phyloP scores from a whole-genome alignment of 2,888 invertebrate genomes.

The Margaritifera margaritifera region DNA sequence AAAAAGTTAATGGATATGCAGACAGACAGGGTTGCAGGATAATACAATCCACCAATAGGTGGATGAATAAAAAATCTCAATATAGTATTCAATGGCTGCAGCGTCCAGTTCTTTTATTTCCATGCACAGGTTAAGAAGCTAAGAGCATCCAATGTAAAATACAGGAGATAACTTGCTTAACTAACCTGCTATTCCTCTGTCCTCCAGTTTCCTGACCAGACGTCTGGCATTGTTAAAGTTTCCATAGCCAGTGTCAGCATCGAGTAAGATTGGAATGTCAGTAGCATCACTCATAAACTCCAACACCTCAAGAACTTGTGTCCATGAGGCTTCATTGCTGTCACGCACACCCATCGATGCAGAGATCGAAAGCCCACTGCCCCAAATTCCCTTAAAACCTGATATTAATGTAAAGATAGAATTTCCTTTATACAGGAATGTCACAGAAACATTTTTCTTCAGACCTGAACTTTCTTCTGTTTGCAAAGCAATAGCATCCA shows the following conservation, averaged over 20 bases:
- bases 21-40: no score
- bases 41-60: no score
- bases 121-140: neutral
- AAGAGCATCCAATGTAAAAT: neutral
- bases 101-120: neutral
- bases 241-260: constrained; percentile 75
- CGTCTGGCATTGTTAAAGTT: constrained; percentile 75
- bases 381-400: constrained; percentile 73
- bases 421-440: no score
- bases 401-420: constrained; percentile 3
- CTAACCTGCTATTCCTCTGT: constrained; percentile 73
- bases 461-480: no score
- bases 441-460: no score
- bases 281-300: constrained; percentile 74
- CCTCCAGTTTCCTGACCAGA: constrained; percentile 73
- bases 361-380: constrained; percentile 73
- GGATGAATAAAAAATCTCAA: neutral
- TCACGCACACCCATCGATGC: constrained; percentile 73
- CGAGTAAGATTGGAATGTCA: constrained; percentile 72
- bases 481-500: no score
- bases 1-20: no score
- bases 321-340: constrained; percentile 75
- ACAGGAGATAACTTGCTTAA: neutral
- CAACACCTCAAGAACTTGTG: constrained; percentile 73
- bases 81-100: neutral